Conservation (phyloP, 2,797 vertebrate genomes). For the Urophycis tenuis region DNA sequence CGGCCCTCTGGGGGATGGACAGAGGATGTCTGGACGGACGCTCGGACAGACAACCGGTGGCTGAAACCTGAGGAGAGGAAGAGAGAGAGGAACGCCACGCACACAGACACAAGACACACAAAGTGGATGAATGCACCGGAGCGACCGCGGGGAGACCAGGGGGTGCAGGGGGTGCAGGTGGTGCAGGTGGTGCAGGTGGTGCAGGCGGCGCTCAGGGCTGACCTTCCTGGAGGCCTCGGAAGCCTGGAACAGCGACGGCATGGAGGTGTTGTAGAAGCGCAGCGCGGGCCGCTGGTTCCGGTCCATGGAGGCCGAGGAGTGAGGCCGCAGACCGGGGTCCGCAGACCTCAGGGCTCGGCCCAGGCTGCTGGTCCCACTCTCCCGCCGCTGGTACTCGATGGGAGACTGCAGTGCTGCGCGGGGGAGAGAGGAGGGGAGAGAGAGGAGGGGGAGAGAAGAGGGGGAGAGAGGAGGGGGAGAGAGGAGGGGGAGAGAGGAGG, state of each 20-base stretch:
- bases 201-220: background rate
- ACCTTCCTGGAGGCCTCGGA: conserved; percentile 22
- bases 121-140: too few relatives aligned
- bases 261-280: conserved; percentile 21
- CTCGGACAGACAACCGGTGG: conserved; percentile 22
- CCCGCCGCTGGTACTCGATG: conserved; percentile 86
- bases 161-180: too few relatives aligned
- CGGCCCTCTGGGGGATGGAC: conserved; percentile 42
- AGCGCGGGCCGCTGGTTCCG: conserved; percentile 70
- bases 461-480: too few relatives aligned
- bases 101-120: background rate
- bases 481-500: too few relatives aligned
- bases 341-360: conserved; percentile 63
- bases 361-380: conserved; percentile 79
- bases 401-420: conserved; percentile 82
- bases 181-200: background rate
- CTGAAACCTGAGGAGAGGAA: background rate
- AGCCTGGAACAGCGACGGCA: conserved; percentile 18
- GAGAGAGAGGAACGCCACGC: background rate
- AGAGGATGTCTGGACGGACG: conserved; percentile 40
- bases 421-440: conserved; percentile 7
- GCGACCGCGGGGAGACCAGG: too few relatives aligned
- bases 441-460: too few relatives aligned
- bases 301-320: conserved; percentile 71
- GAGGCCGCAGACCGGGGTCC: conserved; percentile 57